phyloP scores from a whole-genome alignment of 1,140 invertebrate genomes.

The silkworm (Bombyx mori) region ASM3026992v2 NC_085123.1:10787501-10788000 shows the following conservation, averaged over 20 bases:
- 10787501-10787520: no score
- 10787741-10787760: conserved; percentile 32
- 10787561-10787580: no score
- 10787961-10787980: no score
- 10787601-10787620: no score
- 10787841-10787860: conserved; percentile 30
- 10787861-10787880: conserved; percentile 6
- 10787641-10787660: conserved; percentile 1
- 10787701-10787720: conserved; percentile 24
- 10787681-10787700: conserved; percentile 24
- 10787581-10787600: no score
- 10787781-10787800: conserved; percentile 21
- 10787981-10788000: no score
- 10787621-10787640: no score
- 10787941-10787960: background rate
- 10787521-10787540: no score
- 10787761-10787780: conserved; percentile 37
- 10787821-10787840: conserved; percentile 36
- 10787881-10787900: background rate
- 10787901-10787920: no score
- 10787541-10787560: no score
- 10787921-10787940: background rate
- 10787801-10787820: conserved; percentile 29
- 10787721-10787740: conserved; percentile 27
- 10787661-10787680: conserved; percentile 11